Base-by-base conservation (phyloP, 2,797 vertebrate genomes). In the Botia almorhae region DNA sequence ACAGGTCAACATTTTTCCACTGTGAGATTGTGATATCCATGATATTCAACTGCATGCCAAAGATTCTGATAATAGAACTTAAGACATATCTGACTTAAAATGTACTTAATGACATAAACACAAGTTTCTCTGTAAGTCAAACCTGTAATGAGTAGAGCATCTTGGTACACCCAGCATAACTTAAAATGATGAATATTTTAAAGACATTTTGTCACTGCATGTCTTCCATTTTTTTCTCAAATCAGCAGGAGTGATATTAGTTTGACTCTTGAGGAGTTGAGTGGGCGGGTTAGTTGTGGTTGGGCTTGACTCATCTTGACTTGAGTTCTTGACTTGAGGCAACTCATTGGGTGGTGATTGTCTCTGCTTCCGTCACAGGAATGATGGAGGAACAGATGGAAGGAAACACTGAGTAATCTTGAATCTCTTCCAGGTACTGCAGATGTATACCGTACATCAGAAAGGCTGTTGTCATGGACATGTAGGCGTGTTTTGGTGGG, bases 381-480 rank as follows among this genome's bases (percentile, higher is more conserved):
- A 29, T 61, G 60, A 61, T 29, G 26, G 7, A 58, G 19, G 26
- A 61, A 21, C 17, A 23, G 70, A 73, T 55, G 48, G 4, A 11
- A 0, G 4, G 36, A 76, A 55, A 67, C 26, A 3, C 13, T 76
- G 19, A 67, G n/a, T 7, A 67, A 67, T 55, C 67, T 67, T 55
- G 61, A 67, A 11, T 65, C 2, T 53, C 61, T 39, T 48, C 26
- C 74, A 67, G 58, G 17, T 8, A 26, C 71, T 55, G 17, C 56
- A 60, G 19, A 61, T 23, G 10, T 46, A 26, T 48, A 29, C 29
- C 29, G 29, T 4, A 26, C 14, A 46, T 61, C 21, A 74, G 33
- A 53, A 51, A 17, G n/a, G 33, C 19, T 55, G 63, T 55, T 76
- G 74, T 76, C 74, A 43, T 23, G 63, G 61, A 67, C 29, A 76